Evolutionary conservation across 2,113 vertebrate genomes (phyloP).

Genomic region (Heterotis niloticus): DNA sequence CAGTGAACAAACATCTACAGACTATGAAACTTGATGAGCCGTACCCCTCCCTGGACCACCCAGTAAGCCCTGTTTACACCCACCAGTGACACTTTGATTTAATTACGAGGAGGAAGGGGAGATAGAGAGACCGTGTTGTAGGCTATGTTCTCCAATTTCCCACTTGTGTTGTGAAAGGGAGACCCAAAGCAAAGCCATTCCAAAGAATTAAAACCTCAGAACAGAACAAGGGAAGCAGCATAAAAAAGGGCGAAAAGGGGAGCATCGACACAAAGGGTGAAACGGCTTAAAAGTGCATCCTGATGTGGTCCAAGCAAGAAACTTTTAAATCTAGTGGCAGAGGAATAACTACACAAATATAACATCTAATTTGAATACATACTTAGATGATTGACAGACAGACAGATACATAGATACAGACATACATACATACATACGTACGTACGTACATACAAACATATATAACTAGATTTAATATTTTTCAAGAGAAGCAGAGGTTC

Average conservation of each 20-base stretch:
- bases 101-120: not conserved
- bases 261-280: too few relatives aligned
- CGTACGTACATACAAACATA: too few relatives aligned
- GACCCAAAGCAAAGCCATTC: conserved; percentile 36
- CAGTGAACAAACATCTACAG: conserved; percentile 42
- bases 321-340: conserved; percentile 39
- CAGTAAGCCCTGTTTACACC: conserved; percentile 31
- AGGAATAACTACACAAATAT: not conserved
- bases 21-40: conserved; percentile 47
- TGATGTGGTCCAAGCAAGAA: conserved; percentile 44
- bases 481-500: not conserved
- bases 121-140: too few relatives aligned
- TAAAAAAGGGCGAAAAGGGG: conserved; percentile 40
- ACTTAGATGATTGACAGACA: too few relatives aligned
- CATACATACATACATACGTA: not conserved
- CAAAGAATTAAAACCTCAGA: conserved; percentile 48
- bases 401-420: too few relatives aligned
- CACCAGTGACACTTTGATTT: conserved; percentile 41
- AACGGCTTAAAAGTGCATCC: conserved; percentile 53
- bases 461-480: too few relatives aligned
- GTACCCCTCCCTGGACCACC: conserved; percentile 21
- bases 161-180: not conserved
- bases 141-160: too few relatives aligned
- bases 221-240: conserved; percentile 46
- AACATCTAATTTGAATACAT: too few relatives aligned